These are phyloP conservation scores for Peromyscus melanophrys DNA, from an alignment of 2,797 vertebrate species.

Conservation along the genomic window DNA sequence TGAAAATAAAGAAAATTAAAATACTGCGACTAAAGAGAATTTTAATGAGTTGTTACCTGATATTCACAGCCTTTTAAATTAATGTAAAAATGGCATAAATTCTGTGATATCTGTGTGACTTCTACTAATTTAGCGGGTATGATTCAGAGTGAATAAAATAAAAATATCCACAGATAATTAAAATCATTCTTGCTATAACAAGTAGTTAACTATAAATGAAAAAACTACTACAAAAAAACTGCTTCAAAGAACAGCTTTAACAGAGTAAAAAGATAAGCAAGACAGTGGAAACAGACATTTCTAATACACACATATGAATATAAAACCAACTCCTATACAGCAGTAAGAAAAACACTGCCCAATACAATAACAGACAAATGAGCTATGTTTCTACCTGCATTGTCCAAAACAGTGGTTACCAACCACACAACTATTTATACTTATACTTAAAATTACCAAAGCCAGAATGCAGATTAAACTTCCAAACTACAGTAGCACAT, in stretches of 20 bases:
- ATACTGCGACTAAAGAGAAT: constrained; percentile 48
- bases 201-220: constrained; percentile 42
- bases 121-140: constrained; percentile 1
- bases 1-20: constrained; percentile 76
- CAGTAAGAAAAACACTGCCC: not conserved
- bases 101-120: not conserved
- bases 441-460: constrained; percentile 20
- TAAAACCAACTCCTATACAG: not conserved
- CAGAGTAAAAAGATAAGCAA: not conserved
- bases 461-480: not conserved
- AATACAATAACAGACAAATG: not conserved
- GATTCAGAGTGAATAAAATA: constrained; percentile 59
- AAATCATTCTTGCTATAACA: constrained; percentile 21
- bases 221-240: not conserved
- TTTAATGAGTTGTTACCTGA: constrained; percentile 20
- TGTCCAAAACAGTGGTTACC: not conserved
- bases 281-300: not conserved
- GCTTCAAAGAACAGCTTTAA: constrained; percentile 6
- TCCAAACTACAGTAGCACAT: not conserved
- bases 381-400: not conserved
- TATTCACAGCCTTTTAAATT: constrained; percentile 22
- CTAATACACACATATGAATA: not conserved
- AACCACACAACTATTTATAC: not conserved
- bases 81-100: constrained; percentile 41
- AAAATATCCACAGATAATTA: constrained; percentile 19